phyloP scores from a whole-genome alignment of 1,140 invertebrate genomes.

The Pseudomyrmex concolor region DNA sequence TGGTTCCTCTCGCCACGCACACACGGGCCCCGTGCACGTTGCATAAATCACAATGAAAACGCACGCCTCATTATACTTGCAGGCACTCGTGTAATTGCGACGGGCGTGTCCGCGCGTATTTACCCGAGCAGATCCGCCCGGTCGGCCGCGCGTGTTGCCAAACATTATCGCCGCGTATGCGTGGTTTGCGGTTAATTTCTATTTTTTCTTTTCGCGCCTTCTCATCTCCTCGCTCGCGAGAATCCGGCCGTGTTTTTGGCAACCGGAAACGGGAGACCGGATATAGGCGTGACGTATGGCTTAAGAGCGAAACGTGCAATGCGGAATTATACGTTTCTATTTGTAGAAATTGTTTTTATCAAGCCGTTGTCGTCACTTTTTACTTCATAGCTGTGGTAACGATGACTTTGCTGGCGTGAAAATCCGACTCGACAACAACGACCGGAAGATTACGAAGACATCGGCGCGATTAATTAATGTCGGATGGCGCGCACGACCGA shows the following conservation, averaged over 20 bases:
- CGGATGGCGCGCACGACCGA: slow-evolving; percentile 6
- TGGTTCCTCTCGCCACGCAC: slow-evolving; percentile 28
- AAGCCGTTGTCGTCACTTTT: background rate
- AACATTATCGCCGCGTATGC: slow-evolving; percentile 20
- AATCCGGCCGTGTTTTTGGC: slow-evolving; percentile 42
- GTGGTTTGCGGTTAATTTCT: slow-evolving; percentile 3
- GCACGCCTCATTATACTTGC: slow-evolving; percentile 74
- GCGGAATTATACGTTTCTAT: slow-evolving; percentile 48
- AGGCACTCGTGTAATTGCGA: slow-evolving; percentile 77
- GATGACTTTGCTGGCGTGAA: background rate
- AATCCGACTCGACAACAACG: slow-evolving; percentile 6
- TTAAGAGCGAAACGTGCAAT: slow-evolving; percentile 26
- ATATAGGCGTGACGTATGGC: slow-evolving; percentile 61
- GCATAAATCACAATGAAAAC: slow-evolving; percentile 77
- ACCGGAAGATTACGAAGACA: slow-evolving; percentile 27
- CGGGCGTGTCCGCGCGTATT: slow-evolving; percentile 73
- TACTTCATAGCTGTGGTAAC: background rate
- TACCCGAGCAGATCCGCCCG: slow-evolving; percentile 60
- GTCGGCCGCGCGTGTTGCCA: slow-evolving; percentile 28
- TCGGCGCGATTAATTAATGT: slow-evolving; percentile 47
- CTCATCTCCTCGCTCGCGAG: background rate
- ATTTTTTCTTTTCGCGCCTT: background rate
- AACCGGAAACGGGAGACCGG: slow-evolving; percentile 60
- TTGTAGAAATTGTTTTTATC: slow-evolving; percentile 10
- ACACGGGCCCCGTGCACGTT: slow-evolving; percentile 1